Conservation (phyloP, 92 coral and sea anemone species). For the Parazoanthus darwini region DNA sequence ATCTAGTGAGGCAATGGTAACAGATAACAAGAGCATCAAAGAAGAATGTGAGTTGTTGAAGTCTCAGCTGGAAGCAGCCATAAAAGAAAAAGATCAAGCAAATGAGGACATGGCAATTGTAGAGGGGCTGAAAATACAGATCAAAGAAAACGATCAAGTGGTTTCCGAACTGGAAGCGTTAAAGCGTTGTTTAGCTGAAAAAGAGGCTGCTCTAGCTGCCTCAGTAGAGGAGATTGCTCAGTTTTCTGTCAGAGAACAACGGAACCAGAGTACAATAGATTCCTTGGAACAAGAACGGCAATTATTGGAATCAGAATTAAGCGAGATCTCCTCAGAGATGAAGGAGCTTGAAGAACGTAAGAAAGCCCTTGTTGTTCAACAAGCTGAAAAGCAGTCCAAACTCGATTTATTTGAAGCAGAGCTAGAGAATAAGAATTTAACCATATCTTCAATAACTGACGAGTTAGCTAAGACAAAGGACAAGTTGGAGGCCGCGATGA, state of each 20-base stretch:
- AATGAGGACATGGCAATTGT: neutral
- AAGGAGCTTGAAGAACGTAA: constrained; percentile 42
- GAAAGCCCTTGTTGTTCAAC: constrained; percentile 34
- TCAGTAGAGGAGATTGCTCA: constrained; percentile 35
- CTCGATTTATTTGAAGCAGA: constrained; percentile 56
- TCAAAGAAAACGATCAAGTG: constrained; percentile 28
- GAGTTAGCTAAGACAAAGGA: constrained; percentile 46
- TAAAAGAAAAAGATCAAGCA: constrained; percentile 25
- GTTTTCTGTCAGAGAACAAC: constrained; percentile 43
- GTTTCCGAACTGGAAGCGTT: constrained; percentile 38
- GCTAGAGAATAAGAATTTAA: constrained; percentile 35
- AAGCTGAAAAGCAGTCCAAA: constrained; percentile 44
- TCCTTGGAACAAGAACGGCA: constrained; percentile 46
- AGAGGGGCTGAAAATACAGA: constrained; percentile 33
- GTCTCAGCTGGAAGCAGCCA: constrained; percentile 43
- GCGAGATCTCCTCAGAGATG: constrained; percentile 53
- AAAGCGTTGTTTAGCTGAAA: constrained; percentile 37
- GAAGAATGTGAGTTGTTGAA: constrained; percentile 52
- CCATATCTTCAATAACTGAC: constrained; percentile 21
- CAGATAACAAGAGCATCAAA: constrained; percentile 66
- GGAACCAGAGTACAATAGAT: constrained; percentile 35
- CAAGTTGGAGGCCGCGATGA: constrained; percentile 48
- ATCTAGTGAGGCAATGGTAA: constrained; percentile 53
- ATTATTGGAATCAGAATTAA: constrained; percentile 53
- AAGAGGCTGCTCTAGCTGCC: constrained; percentile 34